Evolutionary conservation across 1,140 invertebrate species (phyloP).

Genomic region (Proctacanthus coquilletti): DNA sequence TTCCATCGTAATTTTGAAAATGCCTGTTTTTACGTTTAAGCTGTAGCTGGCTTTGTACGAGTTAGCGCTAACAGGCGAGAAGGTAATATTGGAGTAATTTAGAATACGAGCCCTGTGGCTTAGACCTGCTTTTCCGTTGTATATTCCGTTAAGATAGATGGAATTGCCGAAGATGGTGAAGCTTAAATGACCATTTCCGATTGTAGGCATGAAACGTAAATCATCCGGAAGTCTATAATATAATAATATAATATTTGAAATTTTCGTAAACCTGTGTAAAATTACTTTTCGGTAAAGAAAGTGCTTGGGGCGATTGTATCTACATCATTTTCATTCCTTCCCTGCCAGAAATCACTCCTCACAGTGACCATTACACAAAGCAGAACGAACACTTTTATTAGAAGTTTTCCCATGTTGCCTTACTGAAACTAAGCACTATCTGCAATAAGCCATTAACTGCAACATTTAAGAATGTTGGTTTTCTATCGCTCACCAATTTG

Average conservation of each 20-base stretch:
- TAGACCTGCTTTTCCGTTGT: constrained; percentile 35
- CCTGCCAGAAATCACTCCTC: too few relatives aligned
- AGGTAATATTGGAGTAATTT: constrained; percentile 35
- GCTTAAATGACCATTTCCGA: constrained; percentile 39
- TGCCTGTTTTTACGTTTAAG: constrained; percentile 29
- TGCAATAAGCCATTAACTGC: too few relatives aligned
- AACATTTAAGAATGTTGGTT: too few relatives aligned
- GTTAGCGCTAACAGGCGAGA: neutral
- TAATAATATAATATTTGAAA: neutral
- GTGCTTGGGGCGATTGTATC: too few relatives aligned
- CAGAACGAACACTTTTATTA: too few relatives aligned
- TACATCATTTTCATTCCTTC: too few relatives aligned
- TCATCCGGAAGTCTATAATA: constrained; percentile 32
- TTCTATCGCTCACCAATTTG: too few relatives aligned
- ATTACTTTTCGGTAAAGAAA: too few relatives aligned
- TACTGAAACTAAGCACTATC: too few relatives aligned
- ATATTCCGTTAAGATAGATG: constrained; percentile 39
- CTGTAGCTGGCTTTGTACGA: constrained; percentile 17
- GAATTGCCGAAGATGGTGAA: constrained; percentile 39
- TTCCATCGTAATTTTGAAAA: constrained; percentile 31
- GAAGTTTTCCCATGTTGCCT: too few relatives aligned
- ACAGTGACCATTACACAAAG: too few relatives aligned
- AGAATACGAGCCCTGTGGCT: constrained; percentile 39
- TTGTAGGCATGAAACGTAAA: constrained; percentile 36
- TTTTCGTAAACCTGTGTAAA: too few relatives aligned